Base-by-base conservation (phyloP, 2,113 vertebrate species). In the Zosterops hypoxanthus region DNA sequence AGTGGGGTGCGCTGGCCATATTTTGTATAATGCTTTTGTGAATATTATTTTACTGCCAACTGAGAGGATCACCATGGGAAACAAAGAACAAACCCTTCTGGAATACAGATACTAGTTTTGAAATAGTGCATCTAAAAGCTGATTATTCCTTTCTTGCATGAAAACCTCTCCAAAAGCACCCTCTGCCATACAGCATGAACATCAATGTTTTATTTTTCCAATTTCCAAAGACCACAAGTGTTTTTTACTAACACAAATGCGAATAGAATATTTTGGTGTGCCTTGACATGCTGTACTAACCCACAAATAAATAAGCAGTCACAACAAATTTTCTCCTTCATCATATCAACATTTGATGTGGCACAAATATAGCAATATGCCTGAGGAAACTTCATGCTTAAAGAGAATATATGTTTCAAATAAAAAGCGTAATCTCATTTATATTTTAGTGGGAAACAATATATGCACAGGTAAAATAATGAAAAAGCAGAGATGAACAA, bases 301-400 rank as follows among this genome's bases (percentile, higher is more conserved):
- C 52, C 47, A n/a, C 80, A 78, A 96, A 94, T 87, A 96, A 97
- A 91, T 68, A 96, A 97, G 61, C 79, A 92, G 91, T 94, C 47
- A 39, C 46, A 73, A 57, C 14, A 77, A 93, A 82, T 92, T 94
- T 94, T 86, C 82, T 82, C 39, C 63, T 88, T 69, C 24, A 12
- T 94, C 87, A 94, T 69, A 83, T 94, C 92, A 95, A 71, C 82
- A 77, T 96, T 97, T 97, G 95, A 95, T 78, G 86, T 93, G 64
- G 42, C 76, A 96, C 81, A 96, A 97, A 96, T 97, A 96, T 84
- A 97, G 92, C 83, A 95, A 92, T 90, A 93, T 77, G 82, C 39
- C 93, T 84, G 60, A 88, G 86, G 76, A 97, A 95, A 87, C 39
- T 55, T 91, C 72, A 42, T 60, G 91, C 75, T 97, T 96, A 91